Base-by-base conservation (phyloP, 2,113 vertebrate species). In the Meriones unguiculatus region DNA sequence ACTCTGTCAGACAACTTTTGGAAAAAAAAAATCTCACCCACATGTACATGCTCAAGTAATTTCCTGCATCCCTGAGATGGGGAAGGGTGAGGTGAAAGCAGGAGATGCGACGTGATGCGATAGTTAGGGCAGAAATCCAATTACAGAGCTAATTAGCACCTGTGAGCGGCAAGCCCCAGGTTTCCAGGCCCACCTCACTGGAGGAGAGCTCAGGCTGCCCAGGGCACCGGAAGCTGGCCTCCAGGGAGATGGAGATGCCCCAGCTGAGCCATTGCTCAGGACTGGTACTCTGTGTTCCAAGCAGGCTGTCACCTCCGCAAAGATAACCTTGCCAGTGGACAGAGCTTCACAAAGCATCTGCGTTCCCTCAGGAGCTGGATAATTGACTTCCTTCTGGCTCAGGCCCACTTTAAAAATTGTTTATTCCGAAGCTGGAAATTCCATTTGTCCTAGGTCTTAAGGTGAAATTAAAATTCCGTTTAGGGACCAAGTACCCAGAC, bases 131-230 rank as follows among this genome's bases (percentile, higher is more conserved):
- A 97, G 95, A 98, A 98, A 98, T 98, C 97, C 95, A 98, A 98
- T 98, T 98, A 98, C 93, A 97, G 95, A 98, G 69, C 87, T 98
- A 98, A 98, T 98, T 98, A 98, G 94, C 98, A 97, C 97, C 89
- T 98, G 94, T 69, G 94, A 97, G 64, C 82, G 77, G 92, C 96
- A 97, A 94, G 90, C 87, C 95, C 62, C 78, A 92, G 91, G 96
- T 94, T 93, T 94, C 70, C 96, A 96, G 50, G n/a, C 85, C 82
- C 87, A 97, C 94, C 22, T 76, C 96, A 67, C 94, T 91, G 92
- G 97, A 98, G 97, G 80, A 95, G 84, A 96, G 89, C 81, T 94
- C 72, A 78, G 52, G 96, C 97, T 96, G 76, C 65, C 87, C 91
- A n/a, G 52, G 52, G 28, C 73, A 96, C 87, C 91, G 52, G 28